Percentiles rank a stretch among this genome's conserved stretches.
Evolutionary conservation across 2,888 invertebrate species (phyloP).

Genomic region (Apamea anceps): DNA sequence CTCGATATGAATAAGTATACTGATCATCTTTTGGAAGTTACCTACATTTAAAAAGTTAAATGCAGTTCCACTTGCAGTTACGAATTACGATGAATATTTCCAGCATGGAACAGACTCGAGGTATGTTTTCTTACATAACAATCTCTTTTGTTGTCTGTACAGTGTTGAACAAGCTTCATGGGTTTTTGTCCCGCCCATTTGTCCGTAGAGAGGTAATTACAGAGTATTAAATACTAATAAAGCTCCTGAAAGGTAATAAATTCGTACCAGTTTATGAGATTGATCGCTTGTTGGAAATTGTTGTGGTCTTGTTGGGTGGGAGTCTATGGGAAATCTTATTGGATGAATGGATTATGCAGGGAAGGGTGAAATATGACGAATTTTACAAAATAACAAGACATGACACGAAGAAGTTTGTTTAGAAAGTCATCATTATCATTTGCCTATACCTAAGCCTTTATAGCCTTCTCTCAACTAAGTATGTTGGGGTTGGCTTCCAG

Average conservation of each 20-base stretch:
- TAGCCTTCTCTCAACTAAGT: too few species aligned
- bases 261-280: slow-evolving; percentile 55
- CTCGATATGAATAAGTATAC: background rate
- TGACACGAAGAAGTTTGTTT: background rate
- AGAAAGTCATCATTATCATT: background rate
- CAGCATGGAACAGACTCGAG: too few species aligned
- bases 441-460: too few species aligned
- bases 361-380: background rate
- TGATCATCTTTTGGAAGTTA: too few species aligned
- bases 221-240: slow-evolving; percentile 59
- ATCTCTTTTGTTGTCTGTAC: slow-evolving; percentile 48
- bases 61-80: background rate
- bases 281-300: slow-evolving; percentile 57
- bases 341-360: background rate
- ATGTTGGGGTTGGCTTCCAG: too few species aligned
- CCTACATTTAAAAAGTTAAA: slow-evolving; percentile 5
- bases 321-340: slow-evolving; percentile 30
- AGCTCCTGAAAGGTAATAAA: slow-evolving; percentile 63
- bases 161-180: slow-evolving; percentile 53
- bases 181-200: slow-evolving; percentile 58
- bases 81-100: background rate
- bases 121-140: slow-evolving; percentile 1
- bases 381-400: background rate
- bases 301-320: slow-evolving; percentile 24
- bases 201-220: slow-evolving; percentile 52